Evolutionary conservation across 2,113 vertebrate genomes (phyloP).

Genomic region (Rhinopomastus cyanomelas): DNA sequence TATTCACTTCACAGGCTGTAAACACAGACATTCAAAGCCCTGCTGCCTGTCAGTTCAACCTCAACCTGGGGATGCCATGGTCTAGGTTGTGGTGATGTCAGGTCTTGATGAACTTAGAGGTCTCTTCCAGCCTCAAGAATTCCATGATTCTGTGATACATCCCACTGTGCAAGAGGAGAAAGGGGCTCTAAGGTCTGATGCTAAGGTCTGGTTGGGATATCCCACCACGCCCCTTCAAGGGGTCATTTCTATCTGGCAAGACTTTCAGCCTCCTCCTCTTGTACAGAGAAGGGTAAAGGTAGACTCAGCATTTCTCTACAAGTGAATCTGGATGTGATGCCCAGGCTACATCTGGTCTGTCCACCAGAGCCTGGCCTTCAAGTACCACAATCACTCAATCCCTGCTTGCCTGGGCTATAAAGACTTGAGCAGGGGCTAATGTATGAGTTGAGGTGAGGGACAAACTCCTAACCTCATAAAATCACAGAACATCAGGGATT

Average conservation of each 20-base stretch:
- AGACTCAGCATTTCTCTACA: neutral
- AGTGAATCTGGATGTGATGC: neutral
- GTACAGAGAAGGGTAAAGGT: neutral
- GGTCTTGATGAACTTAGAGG: too few species aligned
- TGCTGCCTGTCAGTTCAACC: neutral
- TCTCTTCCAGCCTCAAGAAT: too few species aligned
- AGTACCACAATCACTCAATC: neutral
- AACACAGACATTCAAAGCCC: neutral
- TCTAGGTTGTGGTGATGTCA: too few species aligned
- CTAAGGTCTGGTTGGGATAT: neutral
- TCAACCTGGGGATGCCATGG: neutral
- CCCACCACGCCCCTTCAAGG: neutral
- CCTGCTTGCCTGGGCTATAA: neutral
- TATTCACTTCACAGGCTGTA: constrained; percentile 80
- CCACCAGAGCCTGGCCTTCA: neutral
- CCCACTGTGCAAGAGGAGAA: neutral
- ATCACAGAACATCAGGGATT: too few species aligned
- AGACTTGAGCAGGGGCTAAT: neutral
- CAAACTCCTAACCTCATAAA: neutral
- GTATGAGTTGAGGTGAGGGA: neutral
- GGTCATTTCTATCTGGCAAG: neutral
- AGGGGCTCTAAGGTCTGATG: neutral
- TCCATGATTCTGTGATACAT: too few species aligned
- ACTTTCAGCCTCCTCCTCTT: neutral
- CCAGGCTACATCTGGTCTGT: neutral